These are phyloP conservation scores for Zhengitettix transpicula DNA, from an alignment of 2,888 invertebrate genomes.

Conservation along the genomic window DNA sequence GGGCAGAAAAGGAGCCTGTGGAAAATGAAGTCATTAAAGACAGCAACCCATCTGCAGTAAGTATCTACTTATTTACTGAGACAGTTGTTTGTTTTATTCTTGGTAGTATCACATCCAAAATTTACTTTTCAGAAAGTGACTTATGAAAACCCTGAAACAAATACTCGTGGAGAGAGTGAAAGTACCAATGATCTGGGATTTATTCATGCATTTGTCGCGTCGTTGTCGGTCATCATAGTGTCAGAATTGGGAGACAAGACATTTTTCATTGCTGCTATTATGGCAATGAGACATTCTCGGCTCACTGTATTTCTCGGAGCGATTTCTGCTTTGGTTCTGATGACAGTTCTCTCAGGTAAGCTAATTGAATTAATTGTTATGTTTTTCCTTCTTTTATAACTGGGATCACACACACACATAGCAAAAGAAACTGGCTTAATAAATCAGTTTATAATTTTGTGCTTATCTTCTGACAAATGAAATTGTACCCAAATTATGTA, in stretches of 20 bases:
- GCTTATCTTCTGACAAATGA: too few species aligned
- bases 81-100: too few species aligned
- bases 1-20: too few species aligned
- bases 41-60: too few species aligned
- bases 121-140: slow-evolving; percentile 1
- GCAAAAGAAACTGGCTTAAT: too few species aligned
- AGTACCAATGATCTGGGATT: slow-evolving; percentile 46
- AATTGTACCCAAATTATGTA: too few species aligned
- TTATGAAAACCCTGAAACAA: slow-evolving; percentile 2
- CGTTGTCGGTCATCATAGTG: slow-evolving; percentile 89
- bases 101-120: too few species aligned
- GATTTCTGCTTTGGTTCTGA: slow-evolving; percentile 75
- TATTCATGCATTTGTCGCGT: slow-evolving; percentile 84
- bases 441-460: too few species aligned
- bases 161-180: background rate
- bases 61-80: too few species aligned
- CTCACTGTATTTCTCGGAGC: slow-evolving; percentile 85
- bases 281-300: slow-evolving; percentile 97
- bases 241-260: slow-evolving; percentile 98
- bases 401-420: too few species aligned
- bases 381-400: background rate
- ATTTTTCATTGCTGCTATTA: slow-evolving; percentile 97
- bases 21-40: too few species aligned
- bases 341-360: slow-evolving; percentile 81
- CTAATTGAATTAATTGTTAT: too few species aligned